phyloP scores from a whole-genome alignment of 2,113 vertebrate genomes.

The Hypanus sabinus region DNA sequence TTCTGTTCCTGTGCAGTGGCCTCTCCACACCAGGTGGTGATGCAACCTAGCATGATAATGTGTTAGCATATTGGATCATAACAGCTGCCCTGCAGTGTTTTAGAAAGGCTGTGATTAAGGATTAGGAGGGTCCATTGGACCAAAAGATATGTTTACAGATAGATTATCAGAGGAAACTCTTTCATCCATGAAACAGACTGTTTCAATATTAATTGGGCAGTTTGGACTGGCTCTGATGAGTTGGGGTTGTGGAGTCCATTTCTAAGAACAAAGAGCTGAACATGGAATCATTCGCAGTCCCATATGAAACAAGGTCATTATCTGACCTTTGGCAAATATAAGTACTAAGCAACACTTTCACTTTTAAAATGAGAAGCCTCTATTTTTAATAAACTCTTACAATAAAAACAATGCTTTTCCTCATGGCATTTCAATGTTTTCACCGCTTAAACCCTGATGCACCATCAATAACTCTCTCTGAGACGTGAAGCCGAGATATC shows the following conservation, averaged over 20 bases:
- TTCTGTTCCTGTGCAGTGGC: too few relatives aligned
- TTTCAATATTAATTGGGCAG: neutral
- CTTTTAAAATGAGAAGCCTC: neutral
- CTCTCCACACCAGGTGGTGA: too few relatives aligned
- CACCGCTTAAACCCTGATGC: too few relatives aligned
- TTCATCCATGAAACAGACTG: neutral
- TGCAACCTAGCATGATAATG: too few relatives aligned
- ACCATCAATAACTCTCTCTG: too few relatives aligned
- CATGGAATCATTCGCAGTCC: neutral
- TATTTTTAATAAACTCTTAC: neutral
- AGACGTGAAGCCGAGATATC: too few relatives aligned
- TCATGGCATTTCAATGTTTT: neutral
- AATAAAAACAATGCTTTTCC: neutral
- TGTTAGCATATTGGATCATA: neutral
- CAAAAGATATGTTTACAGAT: neutral
- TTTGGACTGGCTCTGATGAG: neutral
- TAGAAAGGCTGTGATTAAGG: too few relatives aligned
- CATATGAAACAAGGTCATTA: neutral
- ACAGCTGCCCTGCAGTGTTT: neutral
- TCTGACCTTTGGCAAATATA: neutral
- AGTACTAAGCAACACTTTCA: neutral
- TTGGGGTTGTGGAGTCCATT: neutral
- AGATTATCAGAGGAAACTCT: neutral
- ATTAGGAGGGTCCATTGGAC: neutral
- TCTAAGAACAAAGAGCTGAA: neutral